A percentile compares a stretch with the other conserved stretches of the same genome.
Conservation (phyloP, 2,888 invertebrate genomes). For the Dione vanillae region DNA sequence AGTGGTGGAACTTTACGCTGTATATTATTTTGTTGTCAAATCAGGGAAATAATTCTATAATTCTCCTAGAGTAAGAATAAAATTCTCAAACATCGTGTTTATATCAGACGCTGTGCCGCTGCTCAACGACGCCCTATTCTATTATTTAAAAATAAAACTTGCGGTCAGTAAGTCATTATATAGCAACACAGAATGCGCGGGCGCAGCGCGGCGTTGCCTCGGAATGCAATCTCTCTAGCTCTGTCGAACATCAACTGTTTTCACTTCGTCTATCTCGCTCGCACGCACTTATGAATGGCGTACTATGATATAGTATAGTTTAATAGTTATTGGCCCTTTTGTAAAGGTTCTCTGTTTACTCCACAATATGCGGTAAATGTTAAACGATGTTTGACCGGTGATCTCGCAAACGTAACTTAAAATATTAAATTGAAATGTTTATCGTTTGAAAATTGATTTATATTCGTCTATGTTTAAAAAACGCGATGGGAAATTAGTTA, state of each 20-base stretch:
- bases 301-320: constrained; percentile 65
- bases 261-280: constrained; percentile 72
- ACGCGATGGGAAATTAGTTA: no score
- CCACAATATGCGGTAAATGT: constrained; percentile 41
- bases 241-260: constrained; percentile 68
- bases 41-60: no score
- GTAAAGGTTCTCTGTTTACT: constrained; percentile 56
- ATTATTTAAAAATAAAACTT: neutral
- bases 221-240: constrained; percentile 82
- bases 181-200: constrained; percentile 51
- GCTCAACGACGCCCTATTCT: neutral
- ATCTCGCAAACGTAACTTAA: constrained; percentile 14
- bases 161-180: constrained; percentile 25
- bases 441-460: no score
- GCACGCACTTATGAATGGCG: constrained; percentile 74
- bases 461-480: neutral
- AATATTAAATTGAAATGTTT: neutral
- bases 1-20: no score
- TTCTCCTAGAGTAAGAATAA: no score
- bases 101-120: no score
- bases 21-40: no score
- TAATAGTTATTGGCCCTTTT: constrained; percentile 60
- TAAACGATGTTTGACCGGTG: constrained; percentile 25
- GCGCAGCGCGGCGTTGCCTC: constrained; percentile 55
- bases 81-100: no score